Evolutionary conservation across 2,797 vertebrate genomes (phyloP).

Genomic region (Emys orbicularis): DNA sequence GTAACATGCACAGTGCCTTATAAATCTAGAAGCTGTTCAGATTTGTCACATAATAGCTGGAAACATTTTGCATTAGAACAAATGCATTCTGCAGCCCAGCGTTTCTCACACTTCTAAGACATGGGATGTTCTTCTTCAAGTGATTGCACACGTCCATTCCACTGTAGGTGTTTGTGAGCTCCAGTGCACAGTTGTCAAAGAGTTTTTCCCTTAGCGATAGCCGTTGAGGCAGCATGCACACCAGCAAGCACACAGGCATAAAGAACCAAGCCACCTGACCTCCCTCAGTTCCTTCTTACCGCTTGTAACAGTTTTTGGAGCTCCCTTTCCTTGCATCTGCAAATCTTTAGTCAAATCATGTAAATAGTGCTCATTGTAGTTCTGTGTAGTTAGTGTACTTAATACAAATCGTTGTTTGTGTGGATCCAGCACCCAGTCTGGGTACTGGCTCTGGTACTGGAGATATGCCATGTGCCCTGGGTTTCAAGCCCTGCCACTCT

Average conservation of each 20-base stretch:
- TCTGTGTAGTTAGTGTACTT: not conserved
- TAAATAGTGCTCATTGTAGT: not conserved
- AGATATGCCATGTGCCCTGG: not conserved
- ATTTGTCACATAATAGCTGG: not conserved
- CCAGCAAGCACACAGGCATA: too few relatives aligned
- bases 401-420: not conserved
- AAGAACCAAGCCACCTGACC: not conserved
- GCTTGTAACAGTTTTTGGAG: not conserved
- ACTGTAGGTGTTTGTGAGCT: not conserved
- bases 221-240: not conserved
- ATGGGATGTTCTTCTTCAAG: not conserved
- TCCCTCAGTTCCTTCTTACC: not conserved
- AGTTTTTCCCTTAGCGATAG: not conserved
- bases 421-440: not conserved
- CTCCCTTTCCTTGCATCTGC: not conserved
- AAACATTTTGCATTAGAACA: not conserved
- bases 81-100: not conserved
- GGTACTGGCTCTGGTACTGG: not conserved
- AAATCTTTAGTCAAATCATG: not conserved
- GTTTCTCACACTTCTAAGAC: not conserved
- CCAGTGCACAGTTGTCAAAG: not conserved
- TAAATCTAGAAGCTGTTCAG: not conserved
- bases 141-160: not conserved
- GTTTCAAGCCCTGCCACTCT: not conserved
- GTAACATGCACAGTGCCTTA: not conserved